A percentile compares a stretch with the other conserved stretches of the same genome.
These are phyloP conservation scores for Pseudoips prasinana DNA, from an alignment of 2,888 invertebrate species.

Conservation along the genomic window DNA sequence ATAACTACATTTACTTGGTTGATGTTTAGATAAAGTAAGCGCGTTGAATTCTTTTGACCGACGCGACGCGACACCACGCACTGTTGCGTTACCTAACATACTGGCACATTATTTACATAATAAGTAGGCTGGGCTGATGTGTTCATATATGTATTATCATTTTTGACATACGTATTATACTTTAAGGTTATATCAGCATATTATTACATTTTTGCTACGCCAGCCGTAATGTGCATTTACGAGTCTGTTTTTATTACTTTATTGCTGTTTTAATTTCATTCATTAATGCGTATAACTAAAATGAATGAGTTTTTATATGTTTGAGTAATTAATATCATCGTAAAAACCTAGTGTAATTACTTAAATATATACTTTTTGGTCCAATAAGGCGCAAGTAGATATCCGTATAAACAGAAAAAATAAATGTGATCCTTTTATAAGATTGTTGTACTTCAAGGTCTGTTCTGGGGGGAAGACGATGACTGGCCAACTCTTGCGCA, in stretches of 20 bases:
- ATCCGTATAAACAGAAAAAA: too few species aligned
- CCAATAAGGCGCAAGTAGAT: too few species aligned
- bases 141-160: conserved; percentile 16
- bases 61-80: conserved; percentile 19
- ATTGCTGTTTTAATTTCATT: too few species aligned
- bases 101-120: conserved; percentile 36
- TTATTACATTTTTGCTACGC: too few species aligned
- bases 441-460: conserved; percentile 18
- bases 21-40: conserved; percentile 34
- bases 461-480: conserved; percentile 32
- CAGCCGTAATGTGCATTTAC: too few species aligned
- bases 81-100: conserved; percentile 23
- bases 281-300: too few species aligned
- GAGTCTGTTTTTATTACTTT: too few species aligned
- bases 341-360: too few species aligned
- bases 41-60: conserved; percentile 51
- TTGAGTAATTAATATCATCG: too few species aligned
- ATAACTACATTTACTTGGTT: conserved; percentile 30
- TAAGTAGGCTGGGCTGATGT: conserved; percentile 11
- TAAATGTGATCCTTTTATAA: conserved; percentile 8
- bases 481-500: conserved; percentile 60
- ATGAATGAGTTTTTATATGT: too few species aligned
- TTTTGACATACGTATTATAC: conserved; percentile 10
- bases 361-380: too few species aligned
- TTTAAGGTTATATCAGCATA: conserved; percentile 16